Percentiles rank a stretch among this genome's conserved stretches.
Evolutionary conservation across 1,140 invertebrate species (phyloP).

Genomic region (Aphaenogaster rudis): DNA sequence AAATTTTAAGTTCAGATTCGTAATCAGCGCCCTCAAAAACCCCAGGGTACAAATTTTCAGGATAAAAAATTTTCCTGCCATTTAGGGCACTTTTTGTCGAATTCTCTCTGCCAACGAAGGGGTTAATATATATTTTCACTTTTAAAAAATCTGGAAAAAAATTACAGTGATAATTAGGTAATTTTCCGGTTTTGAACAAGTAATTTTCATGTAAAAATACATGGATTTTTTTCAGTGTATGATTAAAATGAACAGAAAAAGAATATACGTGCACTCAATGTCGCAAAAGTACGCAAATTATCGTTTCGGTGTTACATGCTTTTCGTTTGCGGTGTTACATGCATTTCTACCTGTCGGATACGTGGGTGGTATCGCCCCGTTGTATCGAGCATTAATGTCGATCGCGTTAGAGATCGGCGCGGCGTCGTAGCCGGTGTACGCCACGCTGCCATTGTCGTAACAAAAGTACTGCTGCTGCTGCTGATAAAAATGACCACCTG

Average conservation of each 20-base stretch:
- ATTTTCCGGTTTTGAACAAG: too few relatives aligned
- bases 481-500: constrained; percentile 85
- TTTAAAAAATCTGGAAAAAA: too few relatives aligned
- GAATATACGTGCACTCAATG: neutral
- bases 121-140: too few relatives aligned
- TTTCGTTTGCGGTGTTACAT: neutral
- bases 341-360: constrained; percentile 71
- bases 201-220: too few relatives aligned
- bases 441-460: constrained; percentile 82
- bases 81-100: too few relatives aligned
- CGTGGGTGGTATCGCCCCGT: constrained; percentile 74
- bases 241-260: neutral
- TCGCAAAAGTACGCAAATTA: neutral
- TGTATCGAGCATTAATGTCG: constrained; percentile 81
- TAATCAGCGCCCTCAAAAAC: too few relatives aligned
- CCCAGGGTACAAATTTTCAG: too few relatives aligned
- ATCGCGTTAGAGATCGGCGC: constrained; percentile 80
- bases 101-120: too few relatives aligned
- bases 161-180: too few relatives aligned
- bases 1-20: too few relatives aligned
- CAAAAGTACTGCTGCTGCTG: constrained; percentile 82
- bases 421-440: constrained; percentile 78
- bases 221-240: too few relatives aligned
- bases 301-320: neutral
- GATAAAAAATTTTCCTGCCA: too few relatives aligned